phyloP scores from a whole-genome alignment of 2,113 vertebrate genomes.

The Meleagris gallopavo region DNA sequence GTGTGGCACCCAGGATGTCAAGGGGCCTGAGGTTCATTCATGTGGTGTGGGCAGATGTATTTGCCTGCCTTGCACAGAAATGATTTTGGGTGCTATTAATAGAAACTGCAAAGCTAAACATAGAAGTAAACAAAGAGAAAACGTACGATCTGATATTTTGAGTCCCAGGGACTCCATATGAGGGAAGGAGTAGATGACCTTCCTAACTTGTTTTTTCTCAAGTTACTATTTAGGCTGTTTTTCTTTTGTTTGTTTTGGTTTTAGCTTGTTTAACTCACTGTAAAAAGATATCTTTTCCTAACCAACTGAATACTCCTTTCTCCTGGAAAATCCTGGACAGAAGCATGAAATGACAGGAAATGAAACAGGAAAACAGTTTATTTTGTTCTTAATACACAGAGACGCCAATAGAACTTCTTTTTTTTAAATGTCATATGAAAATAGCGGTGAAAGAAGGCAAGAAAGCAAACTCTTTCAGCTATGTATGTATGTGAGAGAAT shows the following conservation, averaged over 20 bases:
- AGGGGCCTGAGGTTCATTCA: not conserved
- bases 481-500: not conserved
- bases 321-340: not conserved
- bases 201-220: not conserved
- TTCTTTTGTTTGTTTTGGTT: not conserved
- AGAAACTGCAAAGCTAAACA: not conserved
- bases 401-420: not conserved
- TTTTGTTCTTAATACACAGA: not conserved
- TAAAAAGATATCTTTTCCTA: conserved; percentile 34
- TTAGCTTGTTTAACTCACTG: conserved; percentile 21
- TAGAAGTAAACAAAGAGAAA: not conserved
- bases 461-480: not conserved
- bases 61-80: not conserved
- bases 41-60: not conserved
- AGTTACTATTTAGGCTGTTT: not conserved
- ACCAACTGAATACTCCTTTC: conserved; percentile 19
- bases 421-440: not conserved
- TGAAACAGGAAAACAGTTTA: conserved; percentile 45
- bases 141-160: not conserved
- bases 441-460: not conserved
- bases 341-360: conserved; percentile 37
- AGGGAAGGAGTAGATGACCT: conserved; percentile 26
- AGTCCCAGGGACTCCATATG: not conserved
- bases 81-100: not conserved
- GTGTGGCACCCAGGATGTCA: not conserved